Evolutionary conservation across 1,140 invertebrate genomes (phyloP).

Genomic region (Coptotermes formosanus): DNA sequence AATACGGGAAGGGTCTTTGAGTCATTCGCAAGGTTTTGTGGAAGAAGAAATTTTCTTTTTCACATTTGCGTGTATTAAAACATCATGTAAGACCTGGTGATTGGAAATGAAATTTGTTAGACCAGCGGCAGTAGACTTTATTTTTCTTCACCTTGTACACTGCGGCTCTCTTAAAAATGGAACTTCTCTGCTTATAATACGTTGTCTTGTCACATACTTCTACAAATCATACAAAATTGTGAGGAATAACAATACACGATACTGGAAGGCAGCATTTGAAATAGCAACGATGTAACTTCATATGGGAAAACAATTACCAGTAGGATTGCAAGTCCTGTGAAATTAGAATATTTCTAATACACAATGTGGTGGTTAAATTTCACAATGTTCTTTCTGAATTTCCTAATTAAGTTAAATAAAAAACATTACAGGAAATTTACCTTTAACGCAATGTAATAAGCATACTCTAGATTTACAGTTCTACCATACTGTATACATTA

Average conservation of each 20-base stretch:
- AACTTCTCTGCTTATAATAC: not conserved
- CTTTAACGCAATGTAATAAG: not conserved
- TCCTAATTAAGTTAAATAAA: not conserved
- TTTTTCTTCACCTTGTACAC: not conserved
- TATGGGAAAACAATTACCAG: not conserved
- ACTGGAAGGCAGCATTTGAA: not conserved
- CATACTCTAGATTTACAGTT: not conserved
- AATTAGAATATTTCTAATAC: not conserved
- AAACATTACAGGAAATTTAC: not conserved
- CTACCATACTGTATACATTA: not conserved
- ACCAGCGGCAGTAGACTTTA: not conserved
- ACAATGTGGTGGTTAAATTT: not conserved
- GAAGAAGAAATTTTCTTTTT: no score
- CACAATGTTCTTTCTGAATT: not conserved
- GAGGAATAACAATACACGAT: not conserved
- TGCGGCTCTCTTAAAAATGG: not conserved
- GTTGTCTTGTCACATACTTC: not conserved
- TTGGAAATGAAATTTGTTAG: not conserved
- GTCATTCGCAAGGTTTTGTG: no score
- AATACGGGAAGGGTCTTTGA: no score
- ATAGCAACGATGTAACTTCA: not conserved
- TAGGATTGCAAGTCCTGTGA: not conserved
- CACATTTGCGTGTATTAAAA: no score
- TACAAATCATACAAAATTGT: slow-evolving; percentile 6
- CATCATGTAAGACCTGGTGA: no score